Conservation (phyloP, 2,113 vertebrate species). For the Centropus unirufus region DNA sequence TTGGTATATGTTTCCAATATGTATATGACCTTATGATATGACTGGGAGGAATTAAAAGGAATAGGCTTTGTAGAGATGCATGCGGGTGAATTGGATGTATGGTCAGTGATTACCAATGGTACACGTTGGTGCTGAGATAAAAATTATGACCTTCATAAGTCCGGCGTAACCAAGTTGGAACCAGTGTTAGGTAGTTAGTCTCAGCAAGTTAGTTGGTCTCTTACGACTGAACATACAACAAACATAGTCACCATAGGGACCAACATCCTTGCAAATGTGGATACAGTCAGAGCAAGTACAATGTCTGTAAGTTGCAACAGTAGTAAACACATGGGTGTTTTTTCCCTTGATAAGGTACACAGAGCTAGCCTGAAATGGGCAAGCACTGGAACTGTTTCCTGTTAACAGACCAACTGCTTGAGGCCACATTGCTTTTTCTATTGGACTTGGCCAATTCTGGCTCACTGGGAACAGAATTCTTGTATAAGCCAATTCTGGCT, state of each 20-base stretch:
- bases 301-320: neutral
- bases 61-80: neutral
- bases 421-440: neutral
- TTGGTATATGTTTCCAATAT: neutral
- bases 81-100: fast-evolving
- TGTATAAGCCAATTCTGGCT: neutral
- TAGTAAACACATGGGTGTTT: neutral
- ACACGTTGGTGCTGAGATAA: neutral
- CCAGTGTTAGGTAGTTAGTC: neutral
- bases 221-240: neutral
- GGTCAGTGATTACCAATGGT: fast-evolving
- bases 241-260: neutral
- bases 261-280: neutral
- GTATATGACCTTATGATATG: neutral
- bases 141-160: neutral
- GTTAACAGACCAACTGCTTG: neutral
- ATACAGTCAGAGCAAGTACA: neutral
- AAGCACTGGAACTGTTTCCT: neutral
- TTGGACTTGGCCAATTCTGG: neutral
- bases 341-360: neutral
- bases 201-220: neutral
- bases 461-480: neutral
- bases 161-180: neutral
- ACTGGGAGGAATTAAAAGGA: neutral
- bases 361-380: neutral